These are phyloP conservation scores for Bombyx mori DNA, from an alignment of 1,140 invertebrate genomes.

Conservation along the genomic window DNA sequence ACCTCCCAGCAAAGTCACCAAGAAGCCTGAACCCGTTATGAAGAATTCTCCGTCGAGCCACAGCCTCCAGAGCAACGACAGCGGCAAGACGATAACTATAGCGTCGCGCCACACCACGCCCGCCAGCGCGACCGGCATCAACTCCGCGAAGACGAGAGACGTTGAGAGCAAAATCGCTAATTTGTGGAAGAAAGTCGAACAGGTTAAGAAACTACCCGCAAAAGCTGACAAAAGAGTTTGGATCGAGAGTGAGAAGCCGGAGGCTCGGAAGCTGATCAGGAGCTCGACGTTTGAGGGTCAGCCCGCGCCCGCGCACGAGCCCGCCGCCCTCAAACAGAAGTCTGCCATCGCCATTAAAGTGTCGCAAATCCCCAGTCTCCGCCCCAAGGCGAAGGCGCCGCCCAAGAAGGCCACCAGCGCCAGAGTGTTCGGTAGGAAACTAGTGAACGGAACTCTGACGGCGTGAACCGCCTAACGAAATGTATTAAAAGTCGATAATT, in stretches of 20 bases:
- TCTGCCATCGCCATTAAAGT: constrained; percentile 62
- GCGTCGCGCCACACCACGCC: constrained; percentile 59
- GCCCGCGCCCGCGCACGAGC: constrained; percentile 51
- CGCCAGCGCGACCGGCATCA: constrained; percentile 75
- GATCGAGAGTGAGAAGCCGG: constrained; percentile 67
- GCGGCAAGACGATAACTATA: constrained; percentile 58
- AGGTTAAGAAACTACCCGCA: constrained; percentile 75
- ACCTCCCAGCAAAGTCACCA: constrained; percentile 28
- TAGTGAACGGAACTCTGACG: constrained; percentile 31
- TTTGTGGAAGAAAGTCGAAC: constrained; percentile 84
- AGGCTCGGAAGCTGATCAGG: constrained; percentile 71
- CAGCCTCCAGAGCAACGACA: constrained; percentile 71
- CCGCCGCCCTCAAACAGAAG: constrained; percentile 57
- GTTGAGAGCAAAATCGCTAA: constrained; percentile 87
- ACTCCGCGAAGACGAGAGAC: constrained; percentile 75
- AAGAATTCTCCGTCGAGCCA: constrained; percentile 70
- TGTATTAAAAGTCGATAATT: no score
- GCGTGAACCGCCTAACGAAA: constrained; percentile 16
- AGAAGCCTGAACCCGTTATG: constrained; percentile 43
- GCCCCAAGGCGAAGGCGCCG: constrained; percentile 29
- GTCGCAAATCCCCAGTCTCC: constrained; percentile 51
- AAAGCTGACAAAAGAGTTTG: constrained; percentile 77
- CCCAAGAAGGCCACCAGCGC: constrained; percentile 31
- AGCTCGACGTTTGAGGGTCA: constrained; percentile 82
- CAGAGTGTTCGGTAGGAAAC: constrained; percentile 38